A percentile compares a stretch with the other conserved stretches of the same genome.
Conservation (phyloP, 92 coral and sea anemone genomes). For the Siderastrea siderea region DNA sequence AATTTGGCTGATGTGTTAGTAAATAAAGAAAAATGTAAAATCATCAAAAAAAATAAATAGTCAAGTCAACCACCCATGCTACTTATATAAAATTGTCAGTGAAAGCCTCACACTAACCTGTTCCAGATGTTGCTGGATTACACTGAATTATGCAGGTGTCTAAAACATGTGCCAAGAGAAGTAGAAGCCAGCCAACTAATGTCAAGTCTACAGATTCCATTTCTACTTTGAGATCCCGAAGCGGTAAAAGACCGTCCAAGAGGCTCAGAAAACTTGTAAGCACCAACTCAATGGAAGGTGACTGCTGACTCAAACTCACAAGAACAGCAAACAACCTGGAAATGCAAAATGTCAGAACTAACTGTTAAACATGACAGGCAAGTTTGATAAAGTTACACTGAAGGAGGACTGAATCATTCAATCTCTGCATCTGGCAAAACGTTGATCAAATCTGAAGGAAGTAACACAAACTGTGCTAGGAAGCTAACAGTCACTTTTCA, state of each 20-base stretch:
- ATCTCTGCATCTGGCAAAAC: too few species aligned
- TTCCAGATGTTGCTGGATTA: constrained; percentile 25
- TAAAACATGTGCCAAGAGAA: constrained; percentile 85
- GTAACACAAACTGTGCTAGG: too few species aligned
- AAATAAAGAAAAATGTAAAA: too few species aligned
- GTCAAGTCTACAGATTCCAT: constrained; percentile 68
- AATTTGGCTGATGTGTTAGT: too few species aligned
- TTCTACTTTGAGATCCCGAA: constrained; percentile 59
- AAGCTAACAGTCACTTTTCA: too few species aligned
- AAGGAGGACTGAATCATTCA: too few species aligned
- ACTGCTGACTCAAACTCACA: constrained; percentile 85
- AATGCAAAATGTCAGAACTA: neutral
- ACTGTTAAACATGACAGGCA: neutral
- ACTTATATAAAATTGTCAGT: too few species aligned
- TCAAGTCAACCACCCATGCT: too few species aligned
- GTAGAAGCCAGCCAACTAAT: constrained; percentile 91
- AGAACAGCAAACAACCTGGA: constrained; percentile 91
- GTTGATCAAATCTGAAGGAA: too few species aligned
- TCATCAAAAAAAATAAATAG: too few species aligned
- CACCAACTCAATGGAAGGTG: constrained; percentile 79
- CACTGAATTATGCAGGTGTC: constrained; percentile 76
- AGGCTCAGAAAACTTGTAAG: constrained; percentile 84
- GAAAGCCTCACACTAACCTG: constrained; percentile 6
- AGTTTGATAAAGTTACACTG: too few species aligned
- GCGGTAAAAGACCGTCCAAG: constrained; percentile 75